Conservation (phyloP, 2,113 vertebrate species). For the Regulus satrapa region DNA sequence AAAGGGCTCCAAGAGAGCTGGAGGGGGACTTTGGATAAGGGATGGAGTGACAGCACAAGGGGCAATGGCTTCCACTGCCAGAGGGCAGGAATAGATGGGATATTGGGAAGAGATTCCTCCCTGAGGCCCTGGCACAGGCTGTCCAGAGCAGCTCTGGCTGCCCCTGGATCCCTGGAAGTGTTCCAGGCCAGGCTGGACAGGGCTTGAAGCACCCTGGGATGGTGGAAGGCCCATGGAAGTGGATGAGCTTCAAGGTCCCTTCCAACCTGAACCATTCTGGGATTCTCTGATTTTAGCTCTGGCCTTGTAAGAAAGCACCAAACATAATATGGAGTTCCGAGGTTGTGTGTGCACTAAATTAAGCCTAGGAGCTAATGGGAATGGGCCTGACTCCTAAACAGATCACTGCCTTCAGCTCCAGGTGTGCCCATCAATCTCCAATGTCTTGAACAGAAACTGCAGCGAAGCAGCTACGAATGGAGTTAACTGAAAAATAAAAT, state of each 20-base stretch:
- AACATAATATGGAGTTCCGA: fast-evolving
- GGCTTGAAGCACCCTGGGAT: fast-evolving
- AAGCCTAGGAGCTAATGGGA: background rate
- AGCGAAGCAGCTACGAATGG: fast-evolving
- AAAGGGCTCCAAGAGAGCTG: background rate
- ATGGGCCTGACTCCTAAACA: background rate
- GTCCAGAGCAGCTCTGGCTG: background rate
- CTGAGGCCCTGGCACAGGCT: background rate
- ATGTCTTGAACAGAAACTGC: background rate
- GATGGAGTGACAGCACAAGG: background rate
- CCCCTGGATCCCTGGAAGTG: background rate
- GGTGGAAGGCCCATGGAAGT: background rate
- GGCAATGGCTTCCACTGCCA: background rate
- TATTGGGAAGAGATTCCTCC: fast-evolving
- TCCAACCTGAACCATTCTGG: background rate
- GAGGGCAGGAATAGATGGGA: fast-evolving
- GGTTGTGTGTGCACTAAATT: background rate
- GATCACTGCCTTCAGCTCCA: background rate
- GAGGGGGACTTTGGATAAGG: background rate
- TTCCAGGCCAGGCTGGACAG: fast-evolving
- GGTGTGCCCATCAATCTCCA: background rate
- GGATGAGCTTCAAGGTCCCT: background rate
- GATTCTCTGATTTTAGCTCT: background rate
- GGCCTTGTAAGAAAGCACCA: background rate
- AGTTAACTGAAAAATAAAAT: background rate